Conservation (phyloP, 2,888 invertebrate genomes). For the Meandrusa payeni region DNA sequence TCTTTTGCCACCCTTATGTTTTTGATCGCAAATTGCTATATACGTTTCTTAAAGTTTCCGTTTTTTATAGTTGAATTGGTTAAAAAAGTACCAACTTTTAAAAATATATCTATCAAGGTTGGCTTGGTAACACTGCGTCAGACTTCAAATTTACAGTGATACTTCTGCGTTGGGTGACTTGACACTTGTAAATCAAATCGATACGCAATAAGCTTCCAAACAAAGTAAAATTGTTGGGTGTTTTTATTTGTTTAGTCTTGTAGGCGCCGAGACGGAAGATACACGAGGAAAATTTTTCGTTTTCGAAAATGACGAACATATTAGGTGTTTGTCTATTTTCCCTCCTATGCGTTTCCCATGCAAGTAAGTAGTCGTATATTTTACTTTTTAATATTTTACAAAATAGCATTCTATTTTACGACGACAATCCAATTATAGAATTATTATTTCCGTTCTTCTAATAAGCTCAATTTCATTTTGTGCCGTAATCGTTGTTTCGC, state of each 20-base stretch:
- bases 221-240: constrained; percentile 64
- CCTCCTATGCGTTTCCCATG: constrained; percentile 55
- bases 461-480: not conserved
- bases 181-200: constrained; percentile 55
- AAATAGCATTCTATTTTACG: too few species aligned
- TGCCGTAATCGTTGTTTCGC: too few species aligned
- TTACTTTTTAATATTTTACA: constrained; percentile 23
- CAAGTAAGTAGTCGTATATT: constrained; percentile 51
- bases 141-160: too few species aligned
- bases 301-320: constrained; percentile 64
- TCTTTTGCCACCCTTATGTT: too few species aligned
- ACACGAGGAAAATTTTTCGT: constrained; percentile 35
- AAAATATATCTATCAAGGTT: too few species aligned
- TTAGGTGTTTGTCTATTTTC: constrained; percentile 64
- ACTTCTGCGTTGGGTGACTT: constrained; percentile 39
- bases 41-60: too few species aligned
- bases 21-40: too few species aligned
- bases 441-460: constrained; percentile 40
- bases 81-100: too few species aligned
- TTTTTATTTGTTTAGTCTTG: constrained; percentile 46
- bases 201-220: constrained; percentile 58
- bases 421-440: constrained; percentile 28
- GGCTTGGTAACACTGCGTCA: too few species aligned
- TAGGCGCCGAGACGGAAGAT: constrained; percentile 42
- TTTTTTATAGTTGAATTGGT: too few species aligned